Percentiles rank a stretch among this genome's conserved stretches.
These are phyloP conservation scores for Drosophila eugracilis DNA, from an alignment of 1,140 invertebrate species.

Conservation along the genomic window DNA sequence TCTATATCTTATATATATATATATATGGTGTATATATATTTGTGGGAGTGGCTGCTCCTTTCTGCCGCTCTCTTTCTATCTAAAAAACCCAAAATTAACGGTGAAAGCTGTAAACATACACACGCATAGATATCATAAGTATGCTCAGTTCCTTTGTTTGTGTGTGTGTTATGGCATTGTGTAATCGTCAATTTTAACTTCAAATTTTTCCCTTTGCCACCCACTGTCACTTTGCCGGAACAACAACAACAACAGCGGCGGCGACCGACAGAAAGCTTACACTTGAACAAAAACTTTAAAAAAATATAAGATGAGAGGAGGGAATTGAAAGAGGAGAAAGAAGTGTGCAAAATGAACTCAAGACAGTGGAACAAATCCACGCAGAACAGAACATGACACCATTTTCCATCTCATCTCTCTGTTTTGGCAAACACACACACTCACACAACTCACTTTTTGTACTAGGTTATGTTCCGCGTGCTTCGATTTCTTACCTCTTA, in stretches of 20 bases:
- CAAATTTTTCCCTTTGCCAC: slow-evolving; percentile 20
- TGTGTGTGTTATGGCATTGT: slow-evolving; percentile 48
- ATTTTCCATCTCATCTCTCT: slow-evolving; percentile 49
- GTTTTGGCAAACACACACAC: slow-evolving; percentile 27
- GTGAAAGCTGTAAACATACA: slow-evolving; percentile 43
- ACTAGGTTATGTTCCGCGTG: slow-evolving; percentile 83
- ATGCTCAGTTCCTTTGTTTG: background rate
- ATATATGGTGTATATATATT: background rate
- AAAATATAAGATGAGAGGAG: slow-evolving; percentile 25
- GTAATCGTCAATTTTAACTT: slow-evolving; percentile 53
- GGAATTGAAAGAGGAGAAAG: background rate
- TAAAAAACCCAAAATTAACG: slow-evolving; percentile 19
- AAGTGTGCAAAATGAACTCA: background rate
- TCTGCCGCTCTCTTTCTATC: slow-evolving; percentile 7
- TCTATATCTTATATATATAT: slow-evolving; percentile 7
- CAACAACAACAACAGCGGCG: slow-evolving; percentile 30
- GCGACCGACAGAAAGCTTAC: slow-evolving; percentile 18
- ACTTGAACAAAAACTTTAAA: slow-evolving; percentile 35
- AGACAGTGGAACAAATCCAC: slow-evolving; percentile 1
- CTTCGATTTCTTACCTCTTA: slow-evolving; percentile 64
- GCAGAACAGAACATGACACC: slow-evolving; percentile 56
- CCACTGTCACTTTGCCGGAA: slow-evolving; percentile 36
- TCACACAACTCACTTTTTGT: slow-evolving; percentile 48
- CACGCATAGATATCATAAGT: slow-evolving; percentile 15
- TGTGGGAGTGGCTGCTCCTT: slow-evolving; percentile 34